Evolutionary conservation across 2,888 invertebrate genomes (phyloP).

Genomic region (Drosophila aldrichi): DNA sequence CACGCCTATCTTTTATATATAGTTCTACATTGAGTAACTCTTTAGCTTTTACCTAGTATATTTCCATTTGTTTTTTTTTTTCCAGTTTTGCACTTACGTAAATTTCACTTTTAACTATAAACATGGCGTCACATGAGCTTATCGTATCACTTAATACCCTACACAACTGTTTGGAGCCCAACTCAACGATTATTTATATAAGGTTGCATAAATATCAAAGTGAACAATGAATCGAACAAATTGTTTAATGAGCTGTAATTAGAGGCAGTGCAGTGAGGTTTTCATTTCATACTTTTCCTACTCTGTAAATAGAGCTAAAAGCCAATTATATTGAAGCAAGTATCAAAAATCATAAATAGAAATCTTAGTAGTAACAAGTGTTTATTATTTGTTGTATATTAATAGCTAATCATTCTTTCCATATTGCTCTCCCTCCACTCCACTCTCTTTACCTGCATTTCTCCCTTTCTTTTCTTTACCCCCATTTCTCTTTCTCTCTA

Average conservation of each 20-base stretch:
- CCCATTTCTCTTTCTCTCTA: background rate
- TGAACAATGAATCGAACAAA: too few relatives aligned
- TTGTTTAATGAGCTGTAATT: background rate
- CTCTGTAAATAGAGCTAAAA: background rate
- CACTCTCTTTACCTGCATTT: too few relatives aligned
- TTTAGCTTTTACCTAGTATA: too few relatives aligned
- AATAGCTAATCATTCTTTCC: background rate
- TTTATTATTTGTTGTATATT: background rate
- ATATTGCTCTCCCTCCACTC: background rate
- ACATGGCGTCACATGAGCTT: background rate
- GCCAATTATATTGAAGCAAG: background rate
- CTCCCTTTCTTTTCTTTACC: too few relatives aligned
- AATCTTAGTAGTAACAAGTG: background rate
- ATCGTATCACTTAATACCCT: background rate
- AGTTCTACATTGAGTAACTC: too few relatives aligned
- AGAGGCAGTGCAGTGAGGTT: background rate
- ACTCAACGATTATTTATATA: background rate
- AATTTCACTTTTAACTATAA: constrained; percentile 8
- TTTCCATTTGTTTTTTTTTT: background rate
- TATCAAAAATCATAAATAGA: background rate
- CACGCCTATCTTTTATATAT: too few relatives aligned
- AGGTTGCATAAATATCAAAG: background rate
- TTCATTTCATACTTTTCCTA: too few relatives aligned
- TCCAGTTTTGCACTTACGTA: background rate
- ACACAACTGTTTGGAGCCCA: background rate